Conservation (phyloP, 1,140 invertebrate genomes). For the Charaxes varanes region DNA sequence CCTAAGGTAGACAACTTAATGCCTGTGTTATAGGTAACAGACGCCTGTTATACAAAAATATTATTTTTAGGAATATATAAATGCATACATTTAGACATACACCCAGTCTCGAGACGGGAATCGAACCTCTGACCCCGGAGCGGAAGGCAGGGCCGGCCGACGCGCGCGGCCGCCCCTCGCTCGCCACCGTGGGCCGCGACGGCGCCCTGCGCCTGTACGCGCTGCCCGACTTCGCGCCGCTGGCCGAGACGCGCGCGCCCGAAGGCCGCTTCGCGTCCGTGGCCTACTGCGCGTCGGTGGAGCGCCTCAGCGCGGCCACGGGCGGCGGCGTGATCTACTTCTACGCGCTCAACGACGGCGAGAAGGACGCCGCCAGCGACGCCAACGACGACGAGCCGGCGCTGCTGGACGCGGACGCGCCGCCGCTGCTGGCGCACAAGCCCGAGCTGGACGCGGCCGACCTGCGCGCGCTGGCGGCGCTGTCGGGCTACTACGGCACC, state of each 20-base stretch:
- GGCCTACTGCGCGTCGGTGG: slow-evolving; percentile 86
- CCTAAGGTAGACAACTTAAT: too few relatives aligned
- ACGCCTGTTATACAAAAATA: too few relatives aligned
- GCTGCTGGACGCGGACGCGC: slow-evolving; percentile 50
- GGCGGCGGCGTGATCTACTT: slow-evolving; percentile 87
- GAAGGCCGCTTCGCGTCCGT: slow-evolving; percentile 83
- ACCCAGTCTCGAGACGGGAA: too few relatives aligned
- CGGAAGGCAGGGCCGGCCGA: too few relatives aligned
- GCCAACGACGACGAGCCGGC: slow-evolving; percentile 77
- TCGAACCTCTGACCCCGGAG: too few relatives aligned
- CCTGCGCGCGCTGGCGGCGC: slow-evolving; percentile 50
- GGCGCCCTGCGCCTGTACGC: slow-evolving; percentile 81
- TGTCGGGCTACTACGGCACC: slow-evolving; percentile 66
- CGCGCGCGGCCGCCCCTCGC: too few relatives aligned
- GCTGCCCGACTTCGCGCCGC: slow-evolving; percentile 77
- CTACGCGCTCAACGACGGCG: slow-evolving; percentile 83
- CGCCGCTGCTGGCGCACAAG: slow-evolving; percentile 62
- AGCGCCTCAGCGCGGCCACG: slow-evolving; percentile 88
- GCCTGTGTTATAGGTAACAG: too few relatives aligned
- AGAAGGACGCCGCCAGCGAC: slow-evolving; percentile 81
- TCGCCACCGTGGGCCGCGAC: slow-evolving; percentile 77
- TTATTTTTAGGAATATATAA: too few relatives aligned
- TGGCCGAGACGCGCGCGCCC: slow-evolving; percentile 78
- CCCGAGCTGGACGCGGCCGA: slow-evolving; percentile 49
- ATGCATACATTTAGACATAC: too few relatives aligned